Evolutionary conservation across 64 coral and sea anemone genomes (phyloP).

Genomic region (Astreopora myriophthalma): DNA sequence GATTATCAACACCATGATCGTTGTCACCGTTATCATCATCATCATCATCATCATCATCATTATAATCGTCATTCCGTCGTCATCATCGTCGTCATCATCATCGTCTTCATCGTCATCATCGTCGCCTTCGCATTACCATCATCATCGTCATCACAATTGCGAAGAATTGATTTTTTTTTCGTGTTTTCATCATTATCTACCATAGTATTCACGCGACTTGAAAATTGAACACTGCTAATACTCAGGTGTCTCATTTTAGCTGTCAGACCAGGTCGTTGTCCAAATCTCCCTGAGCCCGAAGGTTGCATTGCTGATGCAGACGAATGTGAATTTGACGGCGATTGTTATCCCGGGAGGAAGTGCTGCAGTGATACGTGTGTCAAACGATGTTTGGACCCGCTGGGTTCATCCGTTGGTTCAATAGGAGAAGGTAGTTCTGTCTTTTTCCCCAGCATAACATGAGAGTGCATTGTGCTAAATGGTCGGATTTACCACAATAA

Average conservation of each 20-base stretch:
- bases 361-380: slow-evolving; percentile 63
- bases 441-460: neutral
- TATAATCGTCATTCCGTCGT: too few species aligned
- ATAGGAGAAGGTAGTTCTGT: neutral
- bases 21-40: neutral
- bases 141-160: neutral
- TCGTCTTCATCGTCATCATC: neutral
- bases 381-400: slow-evolving; percentile 37
- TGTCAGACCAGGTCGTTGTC: slow-evolving; percentile 11
- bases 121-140: neutral
- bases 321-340: slow-evolving; percentile 45
- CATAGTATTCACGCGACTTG: too few species aligned
- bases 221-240: too few species aligned
- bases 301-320: slow-evolving; percentile 1
- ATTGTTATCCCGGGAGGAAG: slow-evolving; percentile 61
- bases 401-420: neutral
- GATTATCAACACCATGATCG: neutral
- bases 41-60: neutral
- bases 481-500: too few species aligned
- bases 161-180: too few species aligned
- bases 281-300: neutral
- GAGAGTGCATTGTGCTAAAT: too few species aligned
- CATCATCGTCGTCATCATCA: neutral
- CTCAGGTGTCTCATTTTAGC: neutral
- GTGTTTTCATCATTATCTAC: neutral